Conservation (phyloP, 2,888 invertebrate species). For the Dryomyza anilis region DNA sequence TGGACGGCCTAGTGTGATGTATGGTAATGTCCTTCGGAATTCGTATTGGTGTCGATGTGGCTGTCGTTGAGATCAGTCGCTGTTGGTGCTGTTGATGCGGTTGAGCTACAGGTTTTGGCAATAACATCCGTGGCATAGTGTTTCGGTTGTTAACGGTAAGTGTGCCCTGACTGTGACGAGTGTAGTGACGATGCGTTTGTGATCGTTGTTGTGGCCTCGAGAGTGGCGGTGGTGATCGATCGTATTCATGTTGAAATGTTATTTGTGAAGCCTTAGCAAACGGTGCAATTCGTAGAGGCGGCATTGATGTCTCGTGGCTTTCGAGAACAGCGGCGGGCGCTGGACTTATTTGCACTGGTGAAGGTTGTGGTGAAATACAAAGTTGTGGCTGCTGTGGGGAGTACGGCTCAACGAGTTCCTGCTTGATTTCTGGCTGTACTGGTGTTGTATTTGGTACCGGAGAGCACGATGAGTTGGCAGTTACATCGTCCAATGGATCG, state of each 20-base stretch:
- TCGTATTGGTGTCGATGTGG: conserved; percentile 34
- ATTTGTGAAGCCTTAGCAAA: conserved; percentile 45
- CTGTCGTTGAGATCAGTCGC: conserved; percentile 5
- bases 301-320: conserved; percentile 27
- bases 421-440: conserved; percentile 30
- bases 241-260: conserved; percentile 24
- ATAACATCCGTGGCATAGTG: neutral
- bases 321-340: conserved; percentile 32
- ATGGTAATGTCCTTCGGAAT: conserved; percentile 42
- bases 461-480: neutral
- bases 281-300: conserved; percentile 51
- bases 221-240: conserved; percentile 40
- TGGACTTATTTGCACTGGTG: neutral
- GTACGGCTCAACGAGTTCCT: conserved; percentile 25
- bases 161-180: conserved; percentile 6
- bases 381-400: conserved; percentile 38
- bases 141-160: neutral
- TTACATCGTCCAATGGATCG: conserved; percentile 34
- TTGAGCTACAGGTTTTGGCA: conserved; percentile 8
- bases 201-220: conserved; percentile 28
- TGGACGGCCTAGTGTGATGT: conserved; percentile 38
- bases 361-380: neutral
- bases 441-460: conserved; percentile 10
- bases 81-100: neutral
- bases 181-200: conserved; percentile 2